Evolutionary conservation across 2,113 vertebrate genomes (phyloP).

Genomic region (Spheniscus mendiculus): DNA sequence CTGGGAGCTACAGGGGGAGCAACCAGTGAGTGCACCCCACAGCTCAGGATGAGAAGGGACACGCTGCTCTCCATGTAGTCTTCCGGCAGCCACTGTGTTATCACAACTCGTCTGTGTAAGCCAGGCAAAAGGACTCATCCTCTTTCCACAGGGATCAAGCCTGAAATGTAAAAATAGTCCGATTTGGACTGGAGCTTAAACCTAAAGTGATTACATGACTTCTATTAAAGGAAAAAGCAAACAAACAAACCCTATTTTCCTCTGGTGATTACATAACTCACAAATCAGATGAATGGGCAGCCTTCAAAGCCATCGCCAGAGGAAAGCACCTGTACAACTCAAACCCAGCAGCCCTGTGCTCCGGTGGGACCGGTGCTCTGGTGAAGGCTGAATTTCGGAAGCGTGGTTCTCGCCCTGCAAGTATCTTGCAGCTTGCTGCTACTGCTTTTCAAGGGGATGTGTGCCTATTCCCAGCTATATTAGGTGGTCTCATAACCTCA

Average conservation of each 20-base stretch:
- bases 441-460: not conserved
- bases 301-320: not conserved
- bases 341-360: rapidly evolving
- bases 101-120: not conserved
- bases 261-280: conserved; percentile 36
- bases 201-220: conserved; percentile 68
- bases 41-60: not conserved
- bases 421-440: not conserved
- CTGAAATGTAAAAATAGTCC: conserved; percentile 67
- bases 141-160: conserved; percentile 62
- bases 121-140: conserved; percentile 33
- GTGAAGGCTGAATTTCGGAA: not conserved
- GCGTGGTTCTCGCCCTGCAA: rapidly evolving
- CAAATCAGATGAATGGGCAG: conserved; percentile 42
- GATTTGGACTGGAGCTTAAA: conserved; percentile 65
- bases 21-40: not conserved
- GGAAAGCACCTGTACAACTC: not conserved
- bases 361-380: rapidly evolving
- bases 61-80: rapidly evolving
- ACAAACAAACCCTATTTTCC: conserved; percentile 24
- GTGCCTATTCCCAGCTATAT: not conserved
- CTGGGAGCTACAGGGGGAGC: not conserved
- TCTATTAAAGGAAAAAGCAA: conserved; percentile 64
- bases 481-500: not conserved
- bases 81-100: not conserved